phyloP scores from a whole-genome alignment of 2,888 invertebrate genomes.

The Abrostola tripartita region DNA sequence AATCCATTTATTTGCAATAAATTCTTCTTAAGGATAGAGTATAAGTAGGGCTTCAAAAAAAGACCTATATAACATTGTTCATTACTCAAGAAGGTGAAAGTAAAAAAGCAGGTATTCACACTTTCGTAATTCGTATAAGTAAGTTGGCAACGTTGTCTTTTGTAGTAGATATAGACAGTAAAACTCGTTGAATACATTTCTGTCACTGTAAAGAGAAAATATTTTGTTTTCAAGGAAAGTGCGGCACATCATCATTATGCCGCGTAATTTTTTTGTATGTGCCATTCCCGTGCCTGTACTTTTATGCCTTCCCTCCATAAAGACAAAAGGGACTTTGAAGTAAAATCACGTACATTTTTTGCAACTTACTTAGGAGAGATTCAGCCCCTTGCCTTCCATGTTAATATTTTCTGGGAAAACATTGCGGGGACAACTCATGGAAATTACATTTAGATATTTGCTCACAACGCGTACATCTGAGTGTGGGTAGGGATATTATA shows the following conservation, averaged over 20 bases:
- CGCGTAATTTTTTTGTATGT: constrained; percentile 87
- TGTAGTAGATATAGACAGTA: constrained; percentile 65
- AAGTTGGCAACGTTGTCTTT: constrained; percentile 56
- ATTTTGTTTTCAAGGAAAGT: constrained; percentile 84
- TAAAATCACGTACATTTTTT: constrained; percentile 89
- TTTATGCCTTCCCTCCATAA: constrained; percentile 87
- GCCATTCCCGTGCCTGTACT: constrained; percentile 86
- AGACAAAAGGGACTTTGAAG: constrained; percentile 89
- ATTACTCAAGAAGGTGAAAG: not conserved
- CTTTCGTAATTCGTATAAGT: constrained; percentile 60
- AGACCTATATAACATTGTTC: not conserved
- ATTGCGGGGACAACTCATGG: constrained; percentile 88
- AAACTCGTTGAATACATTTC: constrained; percentile 81
- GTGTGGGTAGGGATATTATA: constrained; percentile 87
- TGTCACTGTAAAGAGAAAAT: constrained; percentile 84
- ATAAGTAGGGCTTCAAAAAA: too few relatives aligned
- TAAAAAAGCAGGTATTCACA: constrained; percentile 36
- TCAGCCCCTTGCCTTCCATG: constrained; percentile 87
- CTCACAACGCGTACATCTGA: constrained; percentile 84
- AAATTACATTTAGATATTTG: constrained; percentile 89
- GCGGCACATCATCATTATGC: constrained; percentile 88
- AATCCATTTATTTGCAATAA: not conserved
- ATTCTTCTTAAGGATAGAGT: too few relatives aligned
- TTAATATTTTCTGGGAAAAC: constrained; percentile 88
- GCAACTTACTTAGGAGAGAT: constrained; percentile 89